These are phyloP conservation scores for Strix uralensis DNA, from an alignment of 2,113 vertebrate genomes.

Conservation along the genomic window DNA sequence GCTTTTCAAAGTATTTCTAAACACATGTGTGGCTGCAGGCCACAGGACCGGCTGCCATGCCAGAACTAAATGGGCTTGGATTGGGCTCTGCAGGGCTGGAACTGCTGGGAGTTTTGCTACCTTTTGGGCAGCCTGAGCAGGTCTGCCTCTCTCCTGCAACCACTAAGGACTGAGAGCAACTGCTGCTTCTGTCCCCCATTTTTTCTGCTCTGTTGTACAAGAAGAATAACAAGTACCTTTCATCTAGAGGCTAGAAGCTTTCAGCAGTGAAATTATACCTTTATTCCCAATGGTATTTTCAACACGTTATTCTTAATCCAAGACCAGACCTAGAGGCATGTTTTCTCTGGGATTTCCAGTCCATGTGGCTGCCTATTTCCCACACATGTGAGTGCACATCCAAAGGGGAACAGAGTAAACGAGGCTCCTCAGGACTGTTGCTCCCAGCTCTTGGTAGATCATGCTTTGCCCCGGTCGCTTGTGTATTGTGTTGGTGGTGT, in stretches of 20 bases:
- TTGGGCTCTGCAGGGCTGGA: background rate
- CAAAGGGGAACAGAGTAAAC: background rate
- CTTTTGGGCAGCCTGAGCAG: background rate
- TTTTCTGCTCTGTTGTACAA: background rate
- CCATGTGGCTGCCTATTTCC: background rate
- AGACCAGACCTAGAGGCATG: background rate
- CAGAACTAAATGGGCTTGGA: background rate
- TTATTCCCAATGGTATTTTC: background rate
- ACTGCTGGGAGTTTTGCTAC: background rate
- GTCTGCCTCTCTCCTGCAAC: background rate
- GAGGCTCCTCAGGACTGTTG: background rate
- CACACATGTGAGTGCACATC: background rate
- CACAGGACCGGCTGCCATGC: fast-evolving
- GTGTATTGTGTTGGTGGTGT: background rate
- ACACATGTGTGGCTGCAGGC: background rate
- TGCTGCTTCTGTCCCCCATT: background rate
- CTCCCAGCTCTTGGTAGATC: background rate
- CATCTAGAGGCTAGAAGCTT: background rate
- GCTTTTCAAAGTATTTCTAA: background rate
- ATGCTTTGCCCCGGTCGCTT: background rate
- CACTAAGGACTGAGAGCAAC: fast-evolving
- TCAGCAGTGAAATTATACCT: background rate
- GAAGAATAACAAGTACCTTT: background rate
- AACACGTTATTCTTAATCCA: background rate
- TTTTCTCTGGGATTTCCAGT: background rate